Conservation (phyloP, 2,113 vertebrate species). For the Syngnathus typhle region DNA sequence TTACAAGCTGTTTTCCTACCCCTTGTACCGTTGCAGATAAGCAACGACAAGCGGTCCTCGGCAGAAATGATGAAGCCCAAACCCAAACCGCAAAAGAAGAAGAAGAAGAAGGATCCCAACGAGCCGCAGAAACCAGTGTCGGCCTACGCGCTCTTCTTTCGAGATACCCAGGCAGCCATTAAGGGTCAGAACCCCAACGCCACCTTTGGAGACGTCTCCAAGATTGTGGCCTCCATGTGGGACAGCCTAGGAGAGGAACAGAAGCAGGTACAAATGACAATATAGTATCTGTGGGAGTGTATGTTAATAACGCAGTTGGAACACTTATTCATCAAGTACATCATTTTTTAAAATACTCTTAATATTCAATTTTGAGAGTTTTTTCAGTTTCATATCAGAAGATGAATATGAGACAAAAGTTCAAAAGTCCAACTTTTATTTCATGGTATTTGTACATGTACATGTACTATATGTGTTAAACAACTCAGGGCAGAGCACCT, state of each 20-base stretch:
- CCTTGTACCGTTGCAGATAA: slow-evolving; percentile 49
- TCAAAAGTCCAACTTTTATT: no score
- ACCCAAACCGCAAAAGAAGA: slow-evolving; percentile 93
- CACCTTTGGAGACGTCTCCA: slow-evolving; percentile 91
- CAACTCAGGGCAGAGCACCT: no score
- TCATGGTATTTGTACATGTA: no score
- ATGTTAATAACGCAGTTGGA: not conserved
- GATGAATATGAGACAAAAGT: no score
- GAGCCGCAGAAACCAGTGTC: slow-evolving; percentile 95
- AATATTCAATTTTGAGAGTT: no score
- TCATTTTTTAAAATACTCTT: no score
- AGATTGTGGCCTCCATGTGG: slow-evolving; percentile 97
- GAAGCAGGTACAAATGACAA: slow-evolving; percentile 76
- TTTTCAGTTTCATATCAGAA: no score
- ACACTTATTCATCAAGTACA: not conserved
- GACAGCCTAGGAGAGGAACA: slow-evolving; percentile 93
- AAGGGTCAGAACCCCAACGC: slow-evolving; percentile 93
- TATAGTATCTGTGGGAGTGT: not conserved
- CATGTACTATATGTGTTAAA: no score
- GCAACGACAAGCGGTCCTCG: slow-evolving; percentile 79
- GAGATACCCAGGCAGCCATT: slow-evolving; percentile 93
- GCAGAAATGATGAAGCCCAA: slow-evolving; percentile 88
- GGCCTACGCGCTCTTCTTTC: slow-evolving; percentile 92
- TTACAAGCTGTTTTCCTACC: slow-evolving; percentile 18
- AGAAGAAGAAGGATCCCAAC: slow-evolving; percentile 87